Evolutionary conservation across 1,140 invertebrate species (phyloP).

Genomic region (Ruditapes philippinarum): DNA sequence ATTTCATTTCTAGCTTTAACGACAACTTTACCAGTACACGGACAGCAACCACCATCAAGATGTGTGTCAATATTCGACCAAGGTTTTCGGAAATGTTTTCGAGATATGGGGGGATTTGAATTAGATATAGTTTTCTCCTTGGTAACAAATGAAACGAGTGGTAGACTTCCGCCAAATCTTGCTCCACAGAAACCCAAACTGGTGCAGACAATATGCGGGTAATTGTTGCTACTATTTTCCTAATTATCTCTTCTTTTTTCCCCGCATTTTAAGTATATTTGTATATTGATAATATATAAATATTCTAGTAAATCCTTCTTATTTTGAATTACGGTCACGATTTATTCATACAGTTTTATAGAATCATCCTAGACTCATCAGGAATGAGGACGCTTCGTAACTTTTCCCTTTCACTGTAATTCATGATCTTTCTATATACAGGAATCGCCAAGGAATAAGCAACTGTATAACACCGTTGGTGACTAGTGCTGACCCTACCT

Average conservation of each 20-base stretch:
- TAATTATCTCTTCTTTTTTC: too few relatives aligned
- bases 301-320: too few relatives aligned
- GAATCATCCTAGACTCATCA: too few relatives aligned
- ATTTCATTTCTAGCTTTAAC: constrained; percentile 45
- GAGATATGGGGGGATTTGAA: constrained; percentile 57
- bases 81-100: constrained; percentile 57
- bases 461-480: constrained; percentile 48
- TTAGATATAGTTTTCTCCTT: constrained; percentile 62
- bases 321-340: too few relatives aligned
- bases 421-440: too few relatives aligned
- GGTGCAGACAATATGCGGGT: constrained; percentile 33
- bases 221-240: too few relatives aligned
- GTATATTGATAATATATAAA: too few relatives aligned
- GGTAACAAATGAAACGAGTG: constrained; percentile 61
- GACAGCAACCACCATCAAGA: constrained; percentile 3
- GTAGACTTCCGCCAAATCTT: constrained; percentile 50
- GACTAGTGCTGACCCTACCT: neutral
- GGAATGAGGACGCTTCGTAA: too few relatives aligned
- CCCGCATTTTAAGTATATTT: too few relatives aligned
- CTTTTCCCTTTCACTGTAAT: too few relatives aligned
- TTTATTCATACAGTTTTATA: too few relatives aligned
- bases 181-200: constrained; percentile 60
- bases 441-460: constrained; percentile 36
- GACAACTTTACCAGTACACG: constrained; percentile 8
- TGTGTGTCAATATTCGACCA: constrained; percentile 59